phyloP scores from a whole-genome alignment of 2,113 vertebrate species.

The Microcebus jonahi region DNA sequence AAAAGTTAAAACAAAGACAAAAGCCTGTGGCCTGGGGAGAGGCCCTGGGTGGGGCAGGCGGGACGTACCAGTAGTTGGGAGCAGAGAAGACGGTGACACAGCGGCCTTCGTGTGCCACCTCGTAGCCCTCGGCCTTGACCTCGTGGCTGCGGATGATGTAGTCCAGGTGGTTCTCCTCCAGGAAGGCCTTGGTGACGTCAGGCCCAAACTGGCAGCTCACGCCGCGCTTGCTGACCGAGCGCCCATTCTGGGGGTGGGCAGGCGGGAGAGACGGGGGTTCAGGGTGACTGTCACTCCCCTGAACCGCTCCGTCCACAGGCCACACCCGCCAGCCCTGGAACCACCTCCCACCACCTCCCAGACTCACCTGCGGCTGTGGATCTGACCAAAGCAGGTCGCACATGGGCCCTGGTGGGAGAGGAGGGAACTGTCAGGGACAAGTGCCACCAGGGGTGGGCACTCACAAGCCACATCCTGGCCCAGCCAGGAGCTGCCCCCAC shows the following conservation, averaged over 20 bases:
- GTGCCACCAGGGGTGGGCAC: too few species aligned
- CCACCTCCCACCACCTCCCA: accelerated
- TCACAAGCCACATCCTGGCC: neutral
- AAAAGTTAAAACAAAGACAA: neutral
- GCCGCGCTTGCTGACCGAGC: conserved; percentile 93
- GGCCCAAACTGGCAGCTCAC: conserved; percentile 98
- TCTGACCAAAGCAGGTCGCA: conserved; percentile 97
- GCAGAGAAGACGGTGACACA: conserved; percentile 98
- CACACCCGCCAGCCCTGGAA: accelerated
- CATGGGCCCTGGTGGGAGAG: conserved; percentile 90
- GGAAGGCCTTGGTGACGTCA: conserved; percentile 92
- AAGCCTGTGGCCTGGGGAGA: neutral
- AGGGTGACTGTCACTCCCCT: neutral
- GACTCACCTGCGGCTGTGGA: conserved; percentile 93
- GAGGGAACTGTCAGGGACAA: accelerated
- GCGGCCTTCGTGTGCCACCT: conserved; percentile 95
- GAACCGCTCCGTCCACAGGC: neutral
- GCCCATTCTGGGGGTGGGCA: conserved; percentile 85
- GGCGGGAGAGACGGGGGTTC: neutral
- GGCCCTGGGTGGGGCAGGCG: accelerated
- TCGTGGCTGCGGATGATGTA: conserved; percentile 96
- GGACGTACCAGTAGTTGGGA: conserved; percentile 96
- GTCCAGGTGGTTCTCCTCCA: conserved; percentile 93
- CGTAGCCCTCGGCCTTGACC: conserved; percentile 95
- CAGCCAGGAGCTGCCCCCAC: neutral